Conservation (phyloP, 2,113 vertebrate species). For the Archilochus colubris region DNA sequence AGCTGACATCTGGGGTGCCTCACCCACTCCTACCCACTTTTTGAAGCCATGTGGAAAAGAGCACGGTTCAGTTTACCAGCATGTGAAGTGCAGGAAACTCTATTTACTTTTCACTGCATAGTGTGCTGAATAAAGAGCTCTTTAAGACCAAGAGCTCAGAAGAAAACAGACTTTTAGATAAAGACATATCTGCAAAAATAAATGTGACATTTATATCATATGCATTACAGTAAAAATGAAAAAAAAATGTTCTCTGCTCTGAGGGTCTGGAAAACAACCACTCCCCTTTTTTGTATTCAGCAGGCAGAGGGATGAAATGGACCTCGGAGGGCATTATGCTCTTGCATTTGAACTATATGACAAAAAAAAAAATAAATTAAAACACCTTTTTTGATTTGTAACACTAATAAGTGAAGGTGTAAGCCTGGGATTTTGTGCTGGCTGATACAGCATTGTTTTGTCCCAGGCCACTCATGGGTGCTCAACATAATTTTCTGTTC, state of each 20-base stretch:
- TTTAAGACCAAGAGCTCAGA: neutral
- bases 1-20: neutral
- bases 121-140: neutral
- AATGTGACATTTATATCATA: neutral
- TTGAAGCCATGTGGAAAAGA: neutral
- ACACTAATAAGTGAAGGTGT: neutral
- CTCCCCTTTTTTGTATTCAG: neutral
- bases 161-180: neutral
- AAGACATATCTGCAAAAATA: neutral
- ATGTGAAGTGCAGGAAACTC: neutral
- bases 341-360: neutral
- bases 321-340: neutral
- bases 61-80: neutral
- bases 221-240: neutral
- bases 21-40: rapidly evolving
- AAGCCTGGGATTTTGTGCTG: neutral
- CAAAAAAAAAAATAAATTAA: neutral
- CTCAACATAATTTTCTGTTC: neutral
- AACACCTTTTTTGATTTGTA: neutral
- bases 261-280: neutral
- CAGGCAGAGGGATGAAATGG: neutral
- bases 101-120: neutral
- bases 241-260: neutral
- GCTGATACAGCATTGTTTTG: neutral
- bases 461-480: neutral